These are phyloP conservation scores for Mesoligia furuncula DNA, from an alignment of 2,888 invertebrate genomes.

Conservation along the genomic window DNA sequence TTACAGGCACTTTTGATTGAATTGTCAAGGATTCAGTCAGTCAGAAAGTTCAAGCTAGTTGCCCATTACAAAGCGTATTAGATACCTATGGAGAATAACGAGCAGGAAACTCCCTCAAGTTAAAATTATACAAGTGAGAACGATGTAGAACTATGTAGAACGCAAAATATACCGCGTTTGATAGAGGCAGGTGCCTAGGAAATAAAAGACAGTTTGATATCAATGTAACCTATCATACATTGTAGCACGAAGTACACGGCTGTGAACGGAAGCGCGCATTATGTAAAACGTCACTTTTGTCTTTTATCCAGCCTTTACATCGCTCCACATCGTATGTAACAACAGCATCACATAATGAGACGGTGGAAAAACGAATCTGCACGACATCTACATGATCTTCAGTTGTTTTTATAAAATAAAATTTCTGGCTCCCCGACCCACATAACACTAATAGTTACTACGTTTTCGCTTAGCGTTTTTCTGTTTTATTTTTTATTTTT, in stretches of 20 bases:
- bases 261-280: slow-evolving; percentile 51
- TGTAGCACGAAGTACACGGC: slow-evolving; percentile 17
- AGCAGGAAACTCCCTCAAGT: not conserved
- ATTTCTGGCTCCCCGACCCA: too few species aligned
- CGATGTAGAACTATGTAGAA: too few species aligned
- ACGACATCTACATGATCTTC: not conserved
- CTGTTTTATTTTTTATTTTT: too few species aligned
- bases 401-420: not conserved
- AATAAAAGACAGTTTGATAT: slow-evolving; percentile 22
- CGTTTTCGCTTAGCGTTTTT: too few species aligned
- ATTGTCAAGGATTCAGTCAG: not conserved
- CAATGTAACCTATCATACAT: slow-evolving; percentile 25
- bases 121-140: not conserved
- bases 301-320: slow-evolving; percentile 35
- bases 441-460: too few species aligned
- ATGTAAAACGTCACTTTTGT: slow-evolving; percentile 37
- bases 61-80: not conserved
- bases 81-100: not conserved
- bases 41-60: not conserved
- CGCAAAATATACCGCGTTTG: not conserved
- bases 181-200: slow-evolving; percentile 1
- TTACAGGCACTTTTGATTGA: not conserved
- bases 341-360: slow-evolving; percentile 30
- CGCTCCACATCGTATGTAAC: slow-evolving; percentile 34
- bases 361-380: slow-evolving; percentile 11